Evolutionary conservation across 2,888 invertebrate genomes (phyloP).

Genomic region (Agriopis leucophaearia): DNA sequence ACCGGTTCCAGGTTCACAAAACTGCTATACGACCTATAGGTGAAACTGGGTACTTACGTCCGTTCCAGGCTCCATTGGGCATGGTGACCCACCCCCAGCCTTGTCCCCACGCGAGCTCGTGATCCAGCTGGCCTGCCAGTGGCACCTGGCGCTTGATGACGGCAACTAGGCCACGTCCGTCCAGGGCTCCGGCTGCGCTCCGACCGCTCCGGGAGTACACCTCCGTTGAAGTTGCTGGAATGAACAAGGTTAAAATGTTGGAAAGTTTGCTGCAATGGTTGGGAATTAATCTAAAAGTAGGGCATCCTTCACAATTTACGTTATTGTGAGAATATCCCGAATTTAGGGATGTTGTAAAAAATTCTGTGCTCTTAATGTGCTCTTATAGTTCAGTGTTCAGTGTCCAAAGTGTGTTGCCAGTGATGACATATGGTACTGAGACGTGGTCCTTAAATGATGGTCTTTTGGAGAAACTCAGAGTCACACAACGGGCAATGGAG

Average conservation of each 20-base stretch:
- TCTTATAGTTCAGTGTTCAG: too few species aligned
- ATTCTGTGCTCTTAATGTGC: too few species aligned
- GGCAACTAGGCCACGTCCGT: constrained; percentile 80
- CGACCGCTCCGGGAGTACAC: constrained; percentile 69
- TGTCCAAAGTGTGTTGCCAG: too few species aligned
- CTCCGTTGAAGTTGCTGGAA: constrained; percentile 75
- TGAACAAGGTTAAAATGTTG: constrained; percentile 26
- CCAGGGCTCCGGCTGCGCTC: constrained; percentile 71
- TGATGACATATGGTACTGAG: too few species aligned
- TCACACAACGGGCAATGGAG: too few species aligned
- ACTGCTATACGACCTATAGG: neutral
- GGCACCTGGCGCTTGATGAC: constrained; percentile 83
- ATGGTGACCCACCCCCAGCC: constrained; percentile 92
- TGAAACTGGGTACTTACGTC: constrained; percentile 76
- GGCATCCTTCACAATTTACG: too few species aligned
- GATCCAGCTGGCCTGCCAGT: constrained; percentile 84
- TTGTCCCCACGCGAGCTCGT: constrained; percentile 89
- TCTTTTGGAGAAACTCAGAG: too few species aligned
- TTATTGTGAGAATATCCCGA: too few species aligned
- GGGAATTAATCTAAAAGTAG: too few species aligned
- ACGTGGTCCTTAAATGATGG: too few species aligned
- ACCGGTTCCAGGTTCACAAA: neutral
- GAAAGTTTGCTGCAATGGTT: too few species aligned
- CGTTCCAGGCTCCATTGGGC: constrained; percentile 89
- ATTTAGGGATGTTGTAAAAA: too few species aligned